Base-by-base conservation (phyloP, 2,797 vertebrate genomes). In the Buceros bicornis region DNA sequence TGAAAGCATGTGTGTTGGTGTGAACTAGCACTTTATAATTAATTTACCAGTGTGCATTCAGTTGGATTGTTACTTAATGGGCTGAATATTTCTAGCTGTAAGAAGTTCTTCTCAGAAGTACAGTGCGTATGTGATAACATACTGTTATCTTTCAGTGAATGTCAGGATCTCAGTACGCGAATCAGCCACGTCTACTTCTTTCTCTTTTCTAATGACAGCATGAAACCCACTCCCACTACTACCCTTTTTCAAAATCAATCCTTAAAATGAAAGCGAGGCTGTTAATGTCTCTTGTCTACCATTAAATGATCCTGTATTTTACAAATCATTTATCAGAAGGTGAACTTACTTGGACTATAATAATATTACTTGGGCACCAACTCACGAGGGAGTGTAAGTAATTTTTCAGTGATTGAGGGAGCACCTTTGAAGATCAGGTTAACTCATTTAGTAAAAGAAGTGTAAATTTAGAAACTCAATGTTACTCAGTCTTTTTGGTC, bases 11-110 rank as follows among this genome's bases (percentile, higher is more conserved):
- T 89, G 83, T 92, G 66, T 65, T 92, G 72, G 58, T 84, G 31
- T 84, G 58, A 95, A 82, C 26, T 43, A 66, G 37, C 42, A 69
- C 51, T 95, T 92, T 31, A 61, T 65, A 69, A 87, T 82, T 89
- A 79, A 89, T 81, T 70, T 90, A 61, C 47, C 51, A 60, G 65
- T 35, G 54, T 69, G 87, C 74, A 82, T 47, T 61, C 70, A 48
- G 45, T 48, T 79, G 66, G 43, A 84, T 89, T 82, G 54, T 29
- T 83, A 7, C 24, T 87, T 79, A 91, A 87, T 79, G 89, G 78
- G 71, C 17, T 69, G 74, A 47, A 35, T 80, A 72, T 79, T 69
- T 56, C 33, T 66, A 86, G 53, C 73, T 58, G 62, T 25, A 22
- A 48, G 89, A 89, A 80, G 51, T 61, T 77, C 20, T 81, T 88